Base-by-base conservation (phyloP, 2,888 invertebrate genomes). In the Orthosia cruda region DNA sequence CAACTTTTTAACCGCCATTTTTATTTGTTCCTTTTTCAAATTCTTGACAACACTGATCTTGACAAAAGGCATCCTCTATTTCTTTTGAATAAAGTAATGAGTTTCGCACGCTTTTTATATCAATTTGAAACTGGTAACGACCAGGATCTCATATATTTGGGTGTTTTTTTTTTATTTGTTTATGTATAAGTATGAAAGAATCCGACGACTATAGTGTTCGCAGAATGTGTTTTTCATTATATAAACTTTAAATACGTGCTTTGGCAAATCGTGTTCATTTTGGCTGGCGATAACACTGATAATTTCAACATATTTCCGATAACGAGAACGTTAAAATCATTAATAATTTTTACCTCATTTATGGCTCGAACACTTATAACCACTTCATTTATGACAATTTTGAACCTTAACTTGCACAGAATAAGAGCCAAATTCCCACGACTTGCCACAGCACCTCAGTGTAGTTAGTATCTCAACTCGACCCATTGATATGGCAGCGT, bases 401-500 rank as follows among this genome's bases (percentile, higher is more conserved):
- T 12, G 12, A 63, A 18, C 52, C 23, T 70, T 52, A 63, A 0
- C 0, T 0, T 4, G 12, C 0, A n/a, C 0, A 26, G 2, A 54
- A 58, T 71, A 63, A 69, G 45, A 59, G 52, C 50, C 4, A 71
- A 74, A 74, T 54, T 47, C 52, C 74, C 64, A 82, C 83, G 88
- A 81, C 85, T 89, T 87, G 88, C 87, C 89, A 84, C 61, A 87
- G 78, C 81, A 73, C 71, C 74, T 12, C 49, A 65, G 55, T 61
- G 74, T 86, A 83, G 74, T 81, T 89, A 88, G 87, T 77, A 77
- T 63, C 55, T 64, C 62, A 65, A 74, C 63, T 70, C 71, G 40
- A 49, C 76, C 59, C 85, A 85, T 89, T 91, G 92, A 89, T 92
- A 87, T 92, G 92, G 71, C 89, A 84, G 90, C 88, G 82, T 83